Evolutionary conservation across 2,113 vertebrate genomes (phyloP).

Genomic region (Atlantisia rogersi): DNA sequence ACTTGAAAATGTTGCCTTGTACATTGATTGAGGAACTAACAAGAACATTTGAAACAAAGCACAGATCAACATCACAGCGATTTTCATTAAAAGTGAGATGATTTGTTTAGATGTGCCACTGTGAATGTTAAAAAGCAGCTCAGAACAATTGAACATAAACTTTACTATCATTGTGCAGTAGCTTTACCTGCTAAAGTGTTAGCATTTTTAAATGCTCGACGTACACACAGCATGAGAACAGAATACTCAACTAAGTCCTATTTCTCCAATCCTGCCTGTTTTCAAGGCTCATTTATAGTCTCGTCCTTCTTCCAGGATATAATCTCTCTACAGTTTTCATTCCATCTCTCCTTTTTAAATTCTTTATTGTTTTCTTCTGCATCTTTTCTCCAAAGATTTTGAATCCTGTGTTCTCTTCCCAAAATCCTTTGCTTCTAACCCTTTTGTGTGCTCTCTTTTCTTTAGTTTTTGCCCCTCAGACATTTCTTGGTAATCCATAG

Average conservation of each 20-base stretch:
- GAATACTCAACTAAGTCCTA: not conserved
- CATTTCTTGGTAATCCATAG: not conserved
- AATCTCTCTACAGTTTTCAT: not conserved
- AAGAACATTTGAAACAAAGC: constrained; percentile 51
- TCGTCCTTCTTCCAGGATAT: not conserved
- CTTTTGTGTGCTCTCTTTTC: not conserved
- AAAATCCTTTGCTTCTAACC: not conserved
- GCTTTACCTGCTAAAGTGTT: constrained; percentile 29
- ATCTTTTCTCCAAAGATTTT: not conserved
- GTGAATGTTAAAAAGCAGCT: constrained; percentile 38
- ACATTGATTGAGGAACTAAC: constrained; percentile 35
- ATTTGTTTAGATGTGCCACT: constrained; percentile 42
- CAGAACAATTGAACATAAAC: constrained; percentile 21
- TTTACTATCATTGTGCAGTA: not conserved
- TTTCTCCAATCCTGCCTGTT: not conserved
- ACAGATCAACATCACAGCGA: not conserved
- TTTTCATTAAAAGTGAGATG: constrained; percentile 48
- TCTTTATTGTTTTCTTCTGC: not conserved
- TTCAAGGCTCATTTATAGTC: not conserved
- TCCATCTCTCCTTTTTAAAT: not conserved
- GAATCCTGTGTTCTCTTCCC: not conserved
- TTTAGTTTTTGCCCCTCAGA: not conserved
- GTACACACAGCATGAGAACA: not conserved
- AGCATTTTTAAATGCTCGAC: constrained; percentile 1
- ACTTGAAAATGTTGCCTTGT: constrained; percentile 33